Percentiles rank a stretch among this genome's conserved stretches.
These are phyloP conservation scores for Nysson spinosus DNA, from an alignment of 2,888 invertebrate species.

Conservation along the genomic window DNA sequence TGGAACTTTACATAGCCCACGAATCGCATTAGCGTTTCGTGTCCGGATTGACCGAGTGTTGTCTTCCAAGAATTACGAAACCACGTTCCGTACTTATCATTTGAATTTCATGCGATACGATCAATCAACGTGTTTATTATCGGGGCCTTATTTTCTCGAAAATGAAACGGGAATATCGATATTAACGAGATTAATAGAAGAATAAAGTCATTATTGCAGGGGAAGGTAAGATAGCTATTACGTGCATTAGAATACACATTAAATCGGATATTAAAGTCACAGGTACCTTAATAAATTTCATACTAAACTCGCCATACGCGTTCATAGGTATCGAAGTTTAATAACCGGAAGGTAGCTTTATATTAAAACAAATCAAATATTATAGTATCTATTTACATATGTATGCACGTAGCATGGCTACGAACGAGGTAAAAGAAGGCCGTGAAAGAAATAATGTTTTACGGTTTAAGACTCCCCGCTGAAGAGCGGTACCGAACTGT, in stretches of 20 bases:
- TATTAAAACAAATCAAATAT: not conserved
- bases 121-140: slow-evolving; percentile 30
- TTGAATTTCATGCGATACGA: slow-evolving; percentile 19
- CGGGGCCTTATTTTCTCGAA: slow-evolving; percentile 6
- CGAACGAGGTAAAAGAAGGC: not conserved
- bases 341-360: not conserved
- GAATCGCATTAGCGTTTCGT: slow-evolving; percentile 1
- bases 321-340: slow-evolving; percentile 10
- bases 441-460: not conserved
- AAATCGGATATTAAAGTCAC: slow-evolving; percentile 24
- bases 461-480: not conserved
- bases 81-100: slow-evolving; percentile 28
- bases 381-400: no score
- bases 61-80: slow-evolving; percentile 22
- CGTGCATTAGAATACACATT: slow-evolving; percentile 7
- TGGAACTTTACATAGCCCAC: slow-evolving; percentile 18
- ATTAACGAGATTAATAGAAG: slow-evolving; percentile 20
- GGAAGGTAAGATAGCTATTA: slow-evolving; percentile 2
- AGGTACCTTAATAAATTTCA: slow-evolving; percentile 9
- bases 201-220: slow-evolving; percentile 17
- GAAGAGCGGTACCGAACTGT: not conserved
- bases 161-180: no score
- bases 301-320: slow-evolving; percentile 5
- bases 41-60: slow-evolving; percentile 20
- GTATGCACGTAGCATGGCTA: no score